A percentile compares a stretch with the other conserved stretches of the same genome.
Conservation (phyloP, 2,888 invertebrate species). For the Abrostola tripartita region DNA sequence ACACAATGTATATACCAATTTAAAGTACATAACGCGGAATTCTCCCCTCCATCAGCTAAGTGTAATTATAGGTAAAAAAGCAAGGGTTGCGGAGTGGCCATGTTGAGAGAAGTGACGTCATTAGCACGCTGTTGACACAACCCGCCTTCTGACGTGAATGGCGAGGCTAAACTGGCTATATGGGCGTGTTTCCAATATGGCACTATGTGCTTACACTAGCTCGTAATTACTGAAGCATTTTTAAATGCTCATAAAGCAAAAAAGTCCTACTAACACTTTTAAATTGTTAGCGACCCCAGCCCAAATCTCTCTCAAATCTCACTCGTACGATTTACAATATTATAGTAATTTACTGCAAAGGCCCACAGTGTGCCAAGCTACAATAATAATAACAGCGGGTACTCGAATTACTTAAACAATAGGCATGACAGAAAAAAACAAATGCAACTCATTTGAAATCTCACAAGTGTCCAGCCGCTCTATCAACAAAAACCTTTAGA, state of each 20-base stretch:
- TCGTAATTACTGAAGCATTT: slow-evolving; percentile 41
- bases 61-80: slow-evolving; percentile 76
- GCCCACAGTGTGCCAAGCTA: background rate
- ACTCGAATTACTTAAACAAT: slow-evolving; percentile 26
- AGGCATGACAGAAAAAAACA: slow-evolving; percentile 4
- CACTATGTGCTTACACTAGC: slow-evolving; percentile 47
- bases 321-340: background rate
- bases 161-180: slow-evolving; percentile 65
- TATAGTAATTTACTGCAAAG: no score
- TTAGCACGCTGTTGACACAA: slow-evolving; percentile 81
- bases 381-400: background rate
- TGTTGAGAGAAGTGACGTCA: slow-evolving; percentile 85
- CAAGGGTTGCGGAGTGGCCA: slow-evolving; percentile 80
- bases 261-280: background rate
- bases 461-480: slow-evolving; percentile 47
- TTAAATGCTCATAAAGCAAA: slow-evolving; percentile 8
- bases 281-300: background rate
- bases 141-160: slow-evolving; percentile 82
- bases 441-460: slow-evolving; percentile 28
- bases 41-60: slow-evolving; percentile 63
- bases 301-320: background rate
- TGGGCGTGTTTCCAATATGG: slow-evolving; percentile 74
- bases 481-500: slow-evolving; percentile 46
- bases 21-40: slow-evolving; percentile 51
- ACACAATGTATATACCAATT: slow-evolving; percentile 45